Base-by-base conservation (phyloP, 2,888 invertebrate species). In the Drosophila stalkeri region DNA sequence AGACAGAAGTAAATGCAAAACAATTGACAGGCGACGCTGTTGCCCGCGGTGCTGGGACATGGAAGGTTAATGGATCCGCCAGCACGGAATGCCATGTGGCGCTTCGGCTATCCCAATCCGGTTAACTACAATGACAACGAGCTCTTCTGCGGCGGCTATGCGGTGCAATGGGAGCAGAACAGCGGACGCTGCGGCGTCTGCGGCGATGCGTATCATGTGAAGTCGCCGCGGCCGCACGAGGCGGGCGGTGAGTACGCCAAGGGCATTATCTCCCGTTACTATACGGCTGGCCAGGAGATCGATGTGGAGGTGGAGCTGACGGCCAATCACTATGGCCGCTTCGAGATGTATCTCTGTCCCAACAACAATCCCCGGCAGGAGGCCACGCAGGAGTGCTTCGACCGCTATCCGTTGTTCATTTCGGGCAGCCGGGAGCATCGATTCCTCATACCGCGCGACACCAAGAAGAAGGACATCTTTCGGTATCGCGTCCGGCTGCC, bases 51-150 rank as follows among this genome's bases (percentile, higher is more conserved):
- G 0, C 93, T 94, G 77, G 96, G 96, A 11, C 98, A 98, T 93
- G 98, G 98, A 5, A 94, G 98, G 46, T 94, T 98, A 72, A 97
- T 98, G 96, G 97, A 98, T 92, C 98, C 98, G 0, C 98, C 98
- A 3, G 96, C 98, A 0, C 94, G 98, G 70, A 98, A 98, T 93
- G 96, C 97, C 56, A 98, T 98, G 98, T 99, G 98, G 98, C 94
- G 98, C 71, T 97, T 97, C 91, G 98, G 98, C 0, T 98, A 96
- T 93, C 96, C 97, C n/a, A 98, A 97, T 93, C 97, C 98, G 2
- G 97, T 97, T 69, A 98, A 98, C 93, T 98, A 98, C 92, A 97
- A 98, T 88, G 98, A 98, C 93, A 98, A 98, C 90, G 98, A 98
- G 93, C 94, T 98, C 18, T 98, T 97, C 93, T 98, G 98, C 91